These are phyloP conservation scores for Dicyrtoma fusca DNA, from an alignment of 2,888 invertebrate species.

Conservation along the genomic window DNA sequence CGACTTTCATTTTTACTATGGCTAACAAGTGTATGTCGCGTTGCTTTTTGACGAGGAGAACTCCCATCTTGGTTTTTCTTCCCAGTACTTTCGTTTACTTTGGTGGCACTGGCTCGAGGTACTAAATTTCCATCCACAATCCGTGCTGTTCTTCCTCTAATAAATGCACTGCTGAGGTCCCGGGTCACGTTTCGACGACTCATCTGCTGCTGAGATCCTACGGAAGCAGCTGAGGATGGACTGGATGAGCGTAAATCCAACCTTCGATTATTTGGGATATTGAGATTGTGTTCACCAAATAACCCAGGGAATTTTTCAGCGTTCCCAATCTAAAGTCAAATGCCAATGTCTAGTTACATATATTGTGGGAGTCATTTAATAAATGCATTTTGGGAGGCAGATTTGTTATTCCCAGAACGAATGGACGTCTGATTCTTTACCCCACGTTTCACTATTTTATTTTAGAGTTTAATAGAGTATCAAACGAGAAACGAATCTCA, in stretches of 20 bases:
- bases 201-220: neutral
- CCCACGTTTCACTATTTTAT: too few species aligned
- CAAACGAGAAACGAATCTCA: too few species aligned
- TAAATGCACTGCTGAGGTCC: conserved; percentile 12
- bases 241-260: neutral
- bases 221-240: neutral
- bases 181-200: neutral
- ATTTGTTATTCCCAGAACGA: too few species aligned
- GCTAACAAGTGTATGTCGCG: conserved; percentile 11
- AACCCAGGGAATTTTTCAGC: conserved; percentile 25
- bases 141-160: conserved; percentile 5
- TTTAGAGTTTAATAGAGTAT: too few species aligned
- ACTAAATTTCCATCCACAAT: conserved; percentile 30
- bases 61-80: neutral
- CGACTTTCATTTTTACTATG: too few species aligned
- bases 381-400: too few species aligned
- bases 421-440: too few species aligned
- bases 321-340: conserved; percentile 23
- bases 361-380: too few species aligned
- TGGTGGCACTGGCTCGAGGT: conserved; percentile 25
- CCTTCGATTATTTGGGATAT: conserved; percentile 3
- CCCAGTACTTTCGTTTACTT: conserved; percentile 9
- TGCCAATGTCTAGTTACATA: too few species aligned
- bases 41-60: conserved; percentile 23
- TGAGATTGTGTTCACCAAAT: conserved; percentile 1